Conservation (phyloP, 2,888 invertebrate genomes). For the Rotaria macrura region DNA sequence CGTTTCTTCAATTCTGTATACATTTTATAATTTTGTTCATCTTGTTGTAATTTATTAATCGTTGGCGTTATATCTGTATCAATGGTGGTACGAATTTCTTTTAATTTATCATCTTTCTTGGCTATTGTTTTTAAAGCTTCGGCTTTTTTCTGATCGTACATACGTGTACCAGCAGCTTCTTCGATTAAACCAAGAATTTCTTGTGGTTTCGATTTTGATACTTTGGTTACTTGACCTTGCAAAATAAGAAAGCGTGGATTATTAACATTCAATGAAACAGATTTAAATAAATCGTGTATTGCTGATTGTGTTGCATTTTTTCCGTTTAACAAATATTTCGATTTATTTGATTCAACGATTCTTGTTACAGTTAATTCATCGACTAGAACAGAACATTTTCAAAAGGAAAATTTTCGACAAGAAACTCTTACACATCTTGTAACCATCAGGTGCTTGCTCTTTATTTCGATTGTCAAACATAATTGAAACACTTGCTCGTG, state of each 20-base stretch:
- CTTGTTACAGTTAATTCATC: conserved; percentile 81
- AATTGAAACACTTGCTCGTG: conserved; percentile 85
- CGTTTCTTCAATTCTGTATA: conserved; percentile 61
- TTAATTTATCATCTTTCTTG: conserved; percentile 78
- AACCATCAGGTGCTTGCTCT: conserved; percentile 73
- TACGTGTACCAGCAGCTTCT: conserved; percentile 90
- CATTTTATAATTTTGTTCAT: conserved; percentile 71
- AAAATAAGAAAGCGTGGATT: conserved; percentile 98
- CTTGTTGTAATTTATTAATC: conserved; percentile 70
- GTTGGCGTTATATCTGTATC: conserved; percentile 80
- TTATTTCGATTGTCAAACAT: conserved; percentile 79
- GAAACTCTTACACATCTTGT: conserved; percentile 60
- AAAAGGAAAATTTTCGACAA: no score
- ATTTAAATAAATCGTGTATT: conserved; percentile 85
- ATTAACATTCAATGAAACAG: conserved; percentile 91
- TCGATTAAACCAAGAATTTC: conserved; percentile 80
- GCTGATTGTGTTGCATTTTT: conserved; percentile 75
- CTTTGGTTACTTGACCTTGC: conserved; percentile 97
- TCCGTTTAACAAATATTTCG: conserved; percentile 84
- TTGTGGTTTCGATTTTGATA: conserved; percentile 91
- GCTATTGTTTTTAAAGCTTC: conserved; percentile 73
- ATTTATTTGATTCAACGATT: conserved; percentile 61
- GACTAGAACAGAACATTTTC: not conserved
- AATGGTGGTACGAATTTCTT: conserved; percentile 64
- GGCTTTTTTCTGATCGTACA: conserved; percentile 87